Evolutionary conservation across 2,113 vertebrate genomes (phyloP).

Genomic region (Uria aalge): DNA sequence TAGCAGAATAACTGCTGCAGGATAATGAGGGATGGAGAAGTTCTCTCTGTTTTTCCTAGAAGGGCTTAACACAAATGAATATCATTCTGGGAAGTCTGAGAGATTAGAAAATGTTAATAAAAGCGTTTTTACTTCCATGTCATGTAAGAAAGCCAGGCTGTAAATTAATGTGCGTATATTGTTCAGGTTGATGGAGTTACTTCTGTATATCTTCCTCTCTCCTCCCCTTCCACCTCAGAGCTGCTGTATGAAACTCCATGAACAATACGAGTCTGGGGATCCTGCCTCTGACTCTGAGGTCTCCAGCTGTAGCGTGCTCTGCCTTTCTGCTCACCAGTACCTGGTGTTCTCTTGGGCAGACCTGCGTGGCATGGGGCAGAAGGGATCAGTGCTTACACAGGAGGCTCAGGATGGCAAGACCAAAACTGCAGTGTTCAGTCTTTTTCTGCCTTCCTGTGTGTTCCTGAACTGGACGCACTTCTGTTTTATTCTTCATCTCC

Average conservation of each 20-base stretch:
- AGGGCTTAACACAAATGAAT: background rate
- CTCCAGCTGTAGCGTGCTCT: background rate
- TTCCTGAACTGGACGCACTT: background rate
- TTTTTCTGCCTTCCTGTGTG: background rate
- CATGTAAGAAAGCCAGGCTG: background rate
- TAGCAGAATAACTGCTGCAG: background rate
- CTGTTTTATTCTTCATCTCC: background rate
- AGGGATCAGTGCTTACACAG: background rate
- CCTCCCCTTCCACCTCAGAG: background rate
- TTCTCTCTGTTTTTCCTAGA: background rate
- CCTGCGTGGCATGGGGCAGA: too few species aligned
- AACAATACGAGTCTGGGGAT: background rate
- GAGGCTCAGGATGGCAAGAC: background rate
- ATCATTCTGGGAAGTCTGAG: background rate
- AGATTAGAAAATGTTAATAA: background rate
- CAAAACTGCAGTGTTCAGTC: background rate
- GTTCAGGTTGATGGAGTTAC: background rate
- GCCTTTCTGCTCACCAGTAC: background rate
- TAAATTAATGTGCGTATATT: background rate
- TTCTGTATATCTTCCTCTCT: background rate
- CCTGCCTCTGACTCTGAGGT: background rate
- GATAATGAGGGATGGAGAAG: background rate
- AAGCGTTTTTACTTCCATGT: background rate
- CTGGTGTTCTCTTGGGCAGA: accelerated
- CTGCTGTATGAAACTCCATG: background rate